phyloP scores from a whole-genome alignment of 1,140 invertebrate genomes.

The Drosophila rufa region DNA sequence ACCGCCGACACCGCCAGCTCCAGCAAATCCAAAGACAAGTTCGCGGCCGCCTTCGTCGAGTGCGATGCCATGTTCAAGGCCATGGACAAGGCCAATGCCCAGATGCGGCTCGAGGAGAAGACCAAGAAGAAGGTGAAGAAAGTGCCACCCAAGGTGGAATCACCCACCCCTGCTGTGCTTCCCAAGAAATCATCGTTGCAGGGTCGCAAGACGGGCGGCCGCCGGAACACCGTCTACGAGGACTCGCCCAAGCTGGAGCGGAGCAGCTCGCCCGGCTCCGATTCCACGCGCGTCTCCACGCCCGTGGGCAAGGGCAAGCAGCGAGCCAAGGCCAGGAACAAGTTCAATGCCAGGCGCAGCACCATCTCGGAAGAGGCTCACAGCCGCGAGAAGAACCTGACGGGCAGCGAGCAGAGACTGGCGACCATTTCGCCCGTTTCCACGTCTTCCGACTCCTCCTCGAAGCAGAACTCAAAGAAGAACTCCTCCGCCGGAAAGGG shows the following conservation, averaged over 20 bases:
- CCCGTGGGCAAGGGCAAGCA: constrained; percentile 9
- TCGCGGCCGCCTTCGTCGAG: constrained; percentile 34
- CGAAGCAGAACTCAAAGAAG: constrained; percentile 6
- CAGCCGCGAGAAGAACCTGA: not conserved
- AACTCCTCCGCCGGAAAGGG: not conserved
- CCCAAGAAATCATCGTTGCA: not conserved
- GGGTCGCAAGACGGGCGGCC: not conserved
- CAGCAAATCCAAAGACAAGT: constrained; percentile 22
- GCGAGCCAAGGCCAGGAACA: not conserved
- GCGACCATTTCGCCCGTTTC: not conserved
- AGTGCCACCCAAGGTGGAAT: constrained; percentile 23
- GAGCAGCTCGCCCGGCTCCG: constrained; percentile 20
- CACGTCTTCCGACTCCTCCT: not conserved
- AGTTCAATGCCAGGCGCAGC: constrained; percentile 11
- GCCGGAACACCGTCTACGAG: constrained; percentile 25
- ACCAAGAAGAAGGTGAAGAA: constrained; percentile 55
- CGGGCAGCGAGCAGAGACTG: not conserved
- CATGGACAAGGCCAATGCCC: constrained; percentile 51
- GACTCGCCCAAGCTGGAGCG: constrained; percentile 13
- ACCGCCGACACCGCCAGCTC: too few species aligned
- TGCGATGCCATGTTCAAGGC: constrained; percentile 69
- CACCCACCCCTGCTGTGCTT: not conserved
- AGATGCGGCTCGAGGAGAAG: constrained; percentile 45
- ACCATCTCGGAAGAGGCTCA: constrained; percentile 15
- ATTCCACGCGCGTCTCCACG: not conserved